These are phyloP conservation scores for Cartodere bifasciata DNA, from an alignment of 2,888 invertebrate genomes.

Conservation along the genomic window DNA sequence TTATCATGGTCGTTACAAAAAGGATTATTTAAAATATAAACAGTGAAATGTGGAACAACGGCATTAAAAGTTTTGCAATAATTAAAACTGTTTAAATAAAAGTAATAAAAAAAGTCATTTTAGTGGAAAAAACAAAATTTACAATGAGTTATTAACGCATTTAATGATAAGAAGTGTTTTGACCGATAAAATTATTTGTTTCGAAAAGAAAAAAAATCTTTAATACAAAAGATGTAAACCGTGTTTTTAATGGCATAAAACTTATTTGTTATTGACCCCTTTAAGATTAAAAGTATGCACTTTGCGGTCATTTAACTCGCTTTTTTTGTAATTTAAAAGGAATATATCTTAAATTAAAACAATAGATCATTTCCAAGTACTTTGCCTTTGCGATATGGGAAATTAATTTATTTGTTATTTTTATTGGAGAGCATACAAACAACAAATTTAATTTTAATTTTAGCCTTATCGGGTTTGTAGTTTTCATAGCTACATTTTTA, in stretches of 20 bases:
- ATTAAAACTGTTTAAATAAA: too few species aligned
- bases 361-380: conserved; percentile 26
- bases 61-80: too few species aligned
- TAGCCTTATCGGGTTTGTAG: too few species aligned
- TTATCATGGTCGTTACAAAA: too few species aligned
- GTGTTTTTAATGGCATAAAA: conserved; percentile 22
- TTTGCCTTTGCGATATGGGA: conserved; percentile 22
- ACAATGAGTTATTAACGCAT: conserved; percentile 20
- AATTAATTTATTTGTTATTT: conserved; percentile 19
- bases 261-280: conserved; percentile 30
- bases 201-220: conserved; percentile 18
- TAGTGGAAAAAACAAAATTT: conserved; percentile 12
- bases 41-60: too few species aligned
- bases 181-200: conserved; percentile 34
- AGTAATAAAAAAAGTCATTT: too few species aligned
- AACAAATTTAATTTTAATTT: too few species aligned
- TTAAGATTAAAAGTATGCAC: conserved; percentile 25
- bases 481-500: too few species aligned
- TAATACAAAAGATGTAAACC: conserved; percentile 13
- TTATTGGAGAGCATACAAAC: conserved; percentile 14
- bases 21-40: too few species aligned
- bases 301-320: conserved; percentile 29
- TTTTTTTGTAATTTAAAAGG: conserved; percentile 20
- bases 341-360: conserved; percentile 28
- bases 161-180: conserved; percentile 26